Conservation (phyloP, 2,797 vertebrate genomes). For the Mus spretus region DNA sequence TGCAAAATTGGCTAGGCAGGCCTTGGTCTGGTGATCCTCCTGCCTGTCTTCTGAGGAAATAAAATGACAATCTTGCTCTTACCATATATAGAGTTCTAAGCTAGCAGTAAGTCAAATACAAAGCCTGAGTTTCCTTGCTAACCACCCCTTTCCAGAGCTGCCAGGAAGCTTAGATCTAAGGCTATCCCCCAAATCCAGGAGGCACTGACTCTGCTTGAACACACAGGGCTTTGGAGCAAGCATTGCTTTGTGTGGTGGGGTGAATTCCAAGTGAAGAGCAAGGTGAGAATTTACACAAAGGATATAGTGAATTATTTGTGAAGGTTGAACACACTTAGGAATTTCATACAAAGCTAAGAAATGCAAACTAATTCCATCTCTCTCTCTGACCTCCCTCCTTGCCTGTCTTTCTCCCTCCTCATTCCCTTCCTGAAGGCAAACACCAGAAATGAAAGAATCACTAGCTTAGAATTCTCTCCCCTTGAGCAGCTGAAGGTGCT, state of each 20-base stretch:
- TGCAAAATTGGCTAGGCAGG: neutral
- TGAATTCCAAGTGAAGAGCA: neutral
- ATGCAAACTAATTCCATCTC: neutral
- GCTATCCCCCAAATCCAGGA: neutral
- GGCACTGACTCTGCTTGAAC: neutral
- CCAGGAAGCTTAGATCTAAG: neutral
- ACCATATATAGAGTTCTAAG: neutral
- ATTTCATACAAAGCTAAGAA: conserved; percentile 18
- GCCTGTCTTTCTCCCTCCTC: neutral
- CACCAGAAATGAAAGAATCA: neutral
- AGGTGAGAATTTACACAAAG: neutral
- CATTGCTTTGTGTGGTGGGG: neutral
- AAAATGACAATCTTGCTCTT: neutral
- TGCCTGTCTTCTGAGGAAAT: neutral
- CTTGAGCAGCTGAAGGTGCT: neutral
- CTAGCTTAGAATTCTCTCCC: no score
- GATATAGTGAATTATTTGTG: neutral
- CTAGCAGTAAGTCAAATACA: neutral
- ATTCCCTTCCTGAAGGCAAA: neutral
- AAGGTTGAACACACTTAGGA: neutral
- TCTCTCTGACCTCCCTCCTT: neutral
- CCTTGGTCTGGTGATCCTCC: neutral
- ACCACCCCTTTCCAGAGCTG: neutral
- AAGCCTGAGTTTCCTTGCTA: neutral
- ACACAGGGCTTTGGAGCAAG: neutral